Percentiles rank a stretch among this genome's conserved stretches.
Evolutionary conservation across 2,797 vertebrate genomes (phyloP).

Genomic region (Poliocrania exsul): DNA sequence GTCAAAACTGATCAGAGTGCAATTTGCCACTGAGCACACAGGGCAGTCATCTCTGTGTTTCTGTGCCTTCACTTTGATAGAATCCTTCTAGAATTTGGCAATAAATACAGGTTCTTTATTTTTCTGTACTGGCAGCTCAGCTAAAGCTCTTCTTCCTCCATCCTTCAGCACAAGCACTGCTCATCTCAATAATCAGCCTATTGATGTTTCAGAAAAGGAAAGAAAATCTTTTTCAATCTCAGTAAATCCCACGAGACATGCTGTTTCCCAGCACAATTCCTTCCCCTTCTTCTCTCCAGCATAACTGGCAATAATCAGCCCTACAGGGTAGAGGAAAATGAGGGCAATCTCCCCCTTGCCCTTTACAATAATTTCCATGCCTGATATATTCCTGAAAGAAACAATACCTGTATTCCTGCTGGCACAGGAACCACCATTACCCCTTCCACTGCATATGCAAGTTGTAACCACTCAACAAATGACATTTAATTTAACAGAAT

Average conservation of each 20-base stretch:
- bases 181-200: slow-evolving; percentile 34
- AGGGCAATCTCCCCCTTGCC: neutral
- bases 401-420: neutral
- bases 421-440: neutral
- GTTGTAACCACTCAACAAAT: neutral
- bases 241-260: neutral
- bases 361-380: neutral
- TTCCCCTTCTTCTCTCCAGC: neutral
- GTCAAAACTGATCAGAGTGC: neutral
- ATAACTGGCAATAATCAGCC: neutral
- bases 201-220: slow-evolving; percentile 1
- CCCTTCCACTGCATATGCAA: neutral
- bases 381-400: neutral
- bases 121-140: slow-evolving; percentile 18
- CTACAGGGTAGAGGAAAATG: neutral
- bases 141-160: slow-evolving; percentile 1
- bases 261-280: neutral
- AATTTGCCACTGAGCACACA: neutral
- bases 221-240: slow-evolving; percentile 1
- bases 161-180: neutral
- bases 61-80: neutral
- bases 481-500: neutral
- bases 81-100: slow-evolving; percentile 14
- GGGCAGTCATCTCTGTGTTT: neutral
- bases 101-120: slow-evolving; percentile 11